phyloP scores from a whole-genome alignment of 2,888 invertebrate species.

The Endotricha flammealis region DNA sequence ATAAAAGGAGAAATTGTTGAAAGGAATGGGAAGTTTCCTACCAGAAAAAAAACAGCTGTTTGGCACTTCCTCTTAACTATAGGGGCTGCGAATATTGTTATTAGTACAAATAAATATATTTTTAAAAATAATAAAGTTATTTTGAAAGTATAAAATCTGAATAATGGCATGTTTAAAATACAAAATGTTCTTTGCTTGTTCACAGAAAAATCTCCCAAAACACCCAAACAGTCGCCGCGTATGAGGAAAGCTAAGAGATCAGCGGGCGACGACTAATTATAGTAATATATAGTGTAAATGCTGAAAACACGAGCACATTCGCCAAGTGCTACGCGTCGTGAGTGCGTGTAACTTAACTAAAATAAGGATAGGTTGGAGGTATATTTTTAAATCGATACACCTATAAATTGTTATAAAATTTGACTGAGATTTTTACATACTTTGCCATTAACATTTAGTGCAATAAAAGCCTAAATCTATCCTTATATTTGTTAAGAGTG shows the following conservation, averaged over 20 bases:
- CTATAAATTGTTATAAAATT: neutral
- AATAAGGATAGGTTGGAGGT: slow-evolving; percentile 43
- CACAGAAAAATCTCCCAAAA: slow-evolving; percentile 85
- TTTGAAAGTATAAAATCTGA: too few species aligned
- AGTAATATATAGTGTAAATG: slow-evolving; percentile 13
- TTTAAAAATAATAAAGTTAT: too few species aligned
- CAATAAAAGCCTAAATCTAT: slow-evolving; percentile 26
- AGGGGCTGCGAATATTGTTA: too few species aligned
- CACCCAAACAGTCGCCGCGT: slow-evolving; percentile 84
- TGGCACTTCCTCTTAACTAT: too few species aligned
- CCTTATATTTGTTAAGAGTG: slow-evolving; percentile 54
- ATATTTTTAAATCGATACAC: too few species aligned
- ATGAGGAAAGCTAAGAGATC: slow-evolving; percentile 87
- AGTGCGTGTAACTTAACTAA: slow-evolving; percentile 33
- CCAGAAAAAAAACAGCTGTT: too few species aligned
- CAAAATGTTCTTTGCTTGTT: too few species aligned
- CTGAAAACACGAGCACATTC: slow-evolving; percentile 30
- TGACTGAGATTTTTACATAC: neutral
- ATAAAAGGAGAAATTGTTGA: too few species aligned
- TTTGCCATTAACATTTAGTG: neutral
- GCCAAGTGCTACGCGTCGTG: slow-evolving; percentile 24
- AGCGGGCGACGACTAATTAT: slow-evolving; percentile 81
- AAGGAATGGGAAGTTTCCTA: too few species aligned
- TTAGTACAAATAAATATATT: too few species aligned
- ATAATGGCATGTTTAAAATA: too few species aligned